phyloP scores from a whole-genome alignment of 1,140 invertebrate genomes.

The Drosophila ananassae region DNA sequence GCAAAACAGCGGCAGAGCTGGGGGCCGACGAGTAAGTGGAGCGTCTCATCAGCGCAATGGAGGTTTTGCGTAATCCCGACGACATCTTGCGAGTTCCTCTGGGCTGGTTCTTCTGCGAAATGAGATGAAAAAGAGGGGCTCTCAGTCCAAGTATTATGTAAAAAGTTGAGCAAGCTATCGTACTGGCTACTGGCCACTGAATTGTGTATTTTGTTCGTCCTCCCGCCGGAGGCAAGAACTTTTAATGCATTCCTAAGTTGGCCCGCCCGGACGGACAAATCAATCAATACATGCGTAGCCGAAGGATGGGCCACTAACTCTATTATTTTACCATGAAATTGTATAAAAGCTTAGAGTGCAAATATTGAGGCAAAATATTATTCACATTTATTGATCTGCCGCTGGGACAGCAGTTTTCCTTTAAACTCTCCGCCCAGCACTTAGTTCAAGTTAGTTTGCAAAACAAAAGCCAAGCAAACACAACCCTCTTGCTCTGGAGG shows the following conservation, averaged over 20 bases:
- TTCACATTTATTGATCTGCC: constrained; percentile 1
- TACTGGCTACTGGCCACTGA: constrained; percentile 15
- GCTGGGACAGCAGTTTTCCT: no score
- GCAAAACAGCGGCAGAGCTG: constrained; percentile 30
- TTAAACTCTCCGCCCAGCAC: constrained; percentile 26
- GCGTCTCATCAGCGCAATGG: constrained; percentile 70
- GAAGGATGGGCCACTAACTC: constrained; percentile 10
- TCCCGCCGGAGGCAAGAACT: constrained; percentile 19
- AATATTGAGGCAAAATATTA: constrained; percentile 10
- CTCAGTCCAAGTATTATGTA: constrained; percentile 27
- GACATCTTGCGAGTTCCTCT: constrained; percentile 60
- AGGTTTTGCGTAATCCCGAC: constrained; percentile 70
- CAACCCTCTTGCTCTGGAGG: constrained; percentile 7
- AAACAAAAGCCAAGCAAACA: constrained; percentile 59
- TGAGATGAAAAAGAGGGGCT: background rate
- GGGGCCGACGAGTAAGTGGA: constrained; percentile 70
- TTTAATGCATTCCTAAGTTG: constrained; percentile 42
- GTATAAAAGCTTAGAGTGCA: constrained; percentile 18
- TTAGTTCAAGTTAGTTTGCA: constrained; percentile 37
- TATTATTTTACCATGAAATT: constrained; percentile 8
- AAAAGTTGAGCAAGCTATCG: constrained; percentile 33
- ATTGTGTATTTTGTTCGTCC: constrained; percentile 21
- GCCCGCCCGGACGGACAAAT: constrained; percentile 13
- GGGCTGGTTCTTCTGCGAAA: background rate
- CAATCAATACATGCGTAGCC: constrained; percentile 24